Evolutionary conservation across 2,113 vertebrate genomes (phyloP), one percentile per base, ranked within the genome.

Genomic region (Daphoenositta chrysoptera): DNA sequence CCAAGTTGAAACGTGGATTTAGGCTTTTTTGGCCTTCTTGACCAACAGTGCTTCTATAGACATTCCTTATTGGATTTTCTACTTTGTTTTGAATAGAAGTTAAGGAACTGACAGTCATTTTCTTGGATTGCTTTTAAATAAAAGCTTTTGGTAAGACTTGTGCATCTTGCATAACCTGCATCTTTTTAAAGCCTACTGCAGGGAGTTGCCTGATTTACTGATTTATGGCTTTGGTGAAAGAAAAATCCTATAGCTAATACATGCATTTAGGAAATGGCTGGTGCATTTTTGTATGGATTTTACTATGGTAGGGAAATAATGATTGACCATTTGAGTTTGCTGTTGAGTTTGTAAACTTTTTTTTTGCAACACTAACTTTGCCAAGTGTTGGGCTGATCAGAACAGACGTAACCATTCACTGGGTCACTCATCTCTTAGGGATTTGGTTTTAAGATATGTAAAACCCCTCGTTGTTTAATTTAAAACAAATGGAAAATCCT

Each of bases 371-470:
- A 27, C 13, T 42, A 63, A 71, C 65, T 87, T 91, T 48, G 33
- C 13, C 13, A 16, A 33, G 10, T n/a, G 16, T 33, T 69, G 22
- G 31, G 24, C 24, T 0, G 1, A 19, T 64, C 48, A 30, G 30
- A 86, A 44, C 4, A 71, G 48, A 57, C 0, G 0, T 28, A 65
- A 15, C 1, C 4, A 31, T 17, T 15, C 48, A 37, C 26, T 20
- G 40, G 79, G 28, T 79, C 65, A 30, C 26, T 56, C 9, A 4
- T 80, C 11, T 65, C 24, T 1, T 35, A 54, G 31, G 28, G 18
- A 27, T 66, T 82, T 91, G 27, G 18, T 75, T 83, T 89, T 78
- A 56, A 64, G 12, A 22, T 39, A 37, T 0, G 16, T 16, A 31
- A 53, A 81, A 78, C 11, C 11, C 19, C 21, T 73, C 11, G 0